These are phyloP conservation scores for Drosophila antonietae DNA, from an alignment of 2,888 invertebrate species.

Conservation along the genomic window DNA sequence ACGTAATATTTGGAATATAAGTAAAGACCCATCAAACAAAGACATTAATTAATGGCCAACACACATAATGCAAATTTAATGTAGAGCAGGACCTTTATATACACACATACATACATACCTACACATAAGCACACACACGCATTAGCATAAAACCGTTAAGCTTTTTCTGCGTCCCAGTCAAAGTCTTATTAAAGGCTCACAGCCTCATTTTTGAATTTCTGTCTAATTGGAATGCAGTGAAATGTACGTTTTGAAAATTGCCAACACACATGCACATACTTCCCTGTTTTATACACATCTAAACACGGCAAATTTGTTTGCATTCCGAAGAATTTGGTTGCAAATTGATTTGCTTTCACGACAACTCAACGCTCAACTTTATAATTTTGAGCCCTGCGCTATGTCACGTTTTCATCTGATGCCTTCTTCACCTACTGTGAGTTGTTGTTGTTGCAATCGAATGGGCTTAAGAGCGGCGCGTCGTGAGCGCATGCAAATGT, in stretches of 20 bases:
- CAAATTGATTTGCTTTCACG: constrained; percentile 60
- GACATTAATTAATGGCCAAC: background rate
- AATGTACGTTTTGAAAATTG: background rate
- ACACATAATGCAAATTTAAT: constrained; percentile 17
- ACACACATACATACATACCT: background rate
- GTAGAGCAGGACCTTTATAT: constrained; percentile 1
- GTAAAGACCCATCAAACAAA: background rate
- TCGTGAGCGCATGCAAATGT: constrained; percentile 20
- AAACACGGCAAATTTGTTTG: constrained; percentile 11
- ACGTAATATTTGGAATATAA: constrained; percentile 36
- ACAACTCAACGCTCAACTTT: background rate
- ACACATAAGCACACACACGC: background rate
- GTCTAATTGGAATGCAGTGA: constrained; percentile 23
- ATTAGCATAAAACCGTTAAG: constrained; percentile 20
- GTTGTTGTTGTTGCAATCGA: background rate
- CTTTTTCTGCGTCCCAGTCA: constrained; percentile 5
- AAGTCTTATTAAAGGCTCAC: constrained; percentile 32
- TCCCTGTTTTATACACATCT: background rate
- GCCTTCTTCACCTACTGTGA: constrained; percentile 6
- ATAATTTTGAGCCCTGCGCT: constrained; percentile 9
- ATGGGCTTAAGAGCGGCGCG: constrained; percentile 15
- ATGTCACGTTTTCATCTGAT: constrained; percentile 31
- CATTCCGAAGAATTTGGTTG: constrained; percentile 19
- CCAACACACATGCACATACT: background rate
- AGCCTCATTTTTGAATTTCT: constrained; percentile 13